Percentiles rank a stretch among this genome's conserved stretches.
Evolutionary conservation across 2,888 invertebrate genomes (phyloP).

Genomic region (Frankliniella intonsa): DNA sequence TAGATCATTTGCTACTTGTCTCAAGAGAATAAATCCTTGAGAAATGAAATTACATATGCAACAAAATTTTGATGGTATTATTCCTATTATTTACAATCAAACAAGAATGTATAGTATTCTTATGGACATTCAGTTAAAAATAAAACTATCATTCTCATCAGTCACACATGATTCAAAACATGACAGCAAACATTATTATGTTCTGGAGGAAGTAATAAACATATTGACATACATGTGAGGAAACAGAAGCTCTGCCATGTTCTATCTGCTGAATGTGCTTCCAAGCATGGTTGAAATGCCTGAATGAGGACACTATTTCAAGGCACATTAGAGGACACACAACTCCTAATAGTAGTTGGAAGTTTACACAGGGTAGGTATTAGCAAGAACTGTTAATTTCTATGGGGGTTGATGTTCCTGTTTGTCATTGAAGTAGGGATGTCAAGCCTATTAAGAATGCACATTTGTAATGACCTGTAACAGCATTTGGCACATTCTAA

Average conservation of each 20-base stretch:
- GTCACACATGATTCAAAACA: conserved; percentile 25
- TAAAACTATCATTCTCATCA: conserved; percentile 25
- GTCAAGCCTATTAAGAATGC: no score
- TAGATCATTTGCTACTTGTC: conserved; percentile 20
- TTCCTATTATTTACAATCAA: conserved; percentile 14
- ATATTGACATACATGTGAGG: not conserved
- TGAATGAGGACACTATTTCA: no score
- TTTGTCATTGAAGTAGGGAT: no score
- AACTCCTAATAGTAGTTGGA: no score
- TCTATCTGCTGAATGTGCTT: not conserved
- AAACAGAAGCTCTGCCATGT: not conserved
- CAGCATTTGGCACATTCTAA: conserved; percentile 20
- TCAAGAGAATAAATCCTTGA: conserved; percentile 10
- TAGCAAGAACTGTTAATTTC: not conserved
- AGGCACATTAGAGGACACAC: no score
- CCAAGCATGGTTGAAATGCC: not conserved
- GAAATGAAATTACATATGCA: conserved; percentile 23
- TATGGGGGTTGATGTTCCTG: no score
- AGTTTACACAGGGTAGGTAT: not conserved
- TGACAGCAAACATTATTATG: conserved; percentile 12
- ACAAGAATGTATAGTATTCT: conserved; percentile 11
- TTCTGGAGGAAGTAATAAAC: not conserved
- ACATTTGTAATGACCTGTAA: not conserved
- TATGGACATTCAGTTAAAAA: conserved; percentile 23
- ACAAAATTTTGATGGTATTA: conserved; percentile 25